Percentiles rank a stretch among this genome's conserved stretches.
phyloP scores from a whole-genome alignment of 1,140 invertebrate genomes.

The Mactra quadrangularis region DNA sequence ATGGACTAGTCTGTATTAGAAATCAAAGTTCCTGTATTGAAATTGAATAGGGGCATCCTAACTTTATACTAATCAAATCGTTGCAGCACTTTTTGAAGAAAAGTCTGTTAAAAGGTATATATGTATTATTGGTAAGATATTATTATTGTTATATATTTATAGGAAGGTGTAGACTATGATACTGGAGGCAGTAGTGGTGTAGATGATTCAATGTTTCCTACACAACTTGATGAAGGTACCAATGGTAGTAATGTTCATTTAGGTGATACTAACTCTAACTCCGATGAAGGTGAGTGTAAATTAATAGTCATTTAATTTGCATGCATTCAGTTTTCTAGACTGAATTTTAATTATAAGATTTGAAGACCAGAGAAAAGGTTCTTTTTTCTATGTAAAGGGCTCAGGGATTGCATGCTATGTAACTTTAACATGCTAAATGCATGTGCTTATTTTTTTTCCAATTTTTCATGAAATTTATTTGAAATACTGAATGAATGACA shows the following conservation, averaged over 20 bases:
- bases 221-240: constrained; percentile 70
- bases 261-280: constrained; percentile 34
- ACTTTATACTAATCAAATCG: too few species aligned
- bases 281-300: constrained; percentile 42
- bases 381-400: background rate
- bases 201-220: constrained; percentile 73
- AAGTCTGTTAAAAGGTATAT: too few species aligned
- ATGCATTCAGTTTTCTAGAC: background rate
- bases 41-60: too few species aligned
- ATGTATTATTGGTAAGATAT: background rate
- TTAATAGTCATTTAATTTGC: background rate
- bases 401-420: too few species aligned
- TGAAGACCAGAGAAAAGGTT: too few species aligned
- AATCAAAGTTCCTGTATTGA: too few species aligned
- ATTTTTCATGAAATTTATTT: too few species aligned
- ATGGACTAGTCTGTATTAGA: too few species aligned
- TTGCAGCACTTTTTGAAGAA: too few species aligned
- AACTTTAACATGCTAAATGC: too few species aligned
- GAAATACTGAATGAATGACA: too few species aligned
- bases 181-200: constrained; percentile 63
- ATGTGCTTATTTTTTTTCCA: too few species aligned
- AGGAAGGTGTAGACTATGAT: constrained; percentile 79
- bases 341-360: background rate
- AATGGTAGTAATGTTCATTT: constrained; percentile 31
- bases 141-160: constrained; percentile 55